Percentiles rank a stretch among this genome's conserved stretches.
These are phyloP conservation scores for Rhaphigaster nebulosa DNA, from an alignment of 2,888 invertebrate species.

Conservation along the genomic window DNA sequence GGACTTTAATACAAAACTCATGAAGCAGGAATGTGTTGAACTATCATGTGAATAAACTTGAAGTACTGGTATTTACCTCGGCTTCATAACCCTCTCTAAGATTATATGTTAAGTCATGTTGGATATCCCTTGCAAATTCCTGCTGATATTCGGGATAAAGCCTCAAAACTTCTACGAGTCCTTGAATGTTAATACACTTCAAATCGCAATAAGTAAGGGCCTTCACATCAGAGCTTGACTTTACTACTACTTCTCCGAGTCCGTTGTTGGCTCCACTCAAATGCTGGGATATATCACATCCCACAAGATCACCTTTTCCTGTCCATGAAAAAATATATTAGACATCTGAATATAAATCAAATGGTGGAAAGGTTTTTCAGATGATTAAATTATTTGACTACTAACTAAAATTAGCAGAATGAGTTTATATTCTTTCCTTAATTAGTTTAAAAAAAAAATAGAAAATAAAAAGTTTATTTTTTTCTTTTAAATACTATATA, in stretches of 20 bases:
- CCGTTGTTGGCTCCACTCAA: constrained; percentile 75
- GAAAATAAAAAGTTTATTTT: no score
- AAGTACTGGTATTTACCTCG: constrained; percentile 72
- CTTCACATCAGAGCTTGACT: constrained; percentile 93
- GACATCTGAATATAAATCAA: constrained; percentile 43
- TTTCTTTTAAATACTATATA: no score
- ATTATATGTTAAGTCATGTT: constrained; percentile 95
- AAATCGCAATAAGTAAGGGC: constrained; percentile 96
- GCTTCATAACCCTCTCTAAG: constrained; percentile 93
- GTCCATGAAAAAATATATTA: constrained; percentile 64
- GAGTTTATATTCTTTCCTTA: no score
- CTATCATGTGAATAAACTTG: not conserved
- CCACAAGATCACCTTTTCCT: constrained; percentile 97
- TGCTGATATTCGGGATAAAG: constrained; percentile 96
- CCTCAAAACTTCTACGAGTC: constrained; percentile 88
- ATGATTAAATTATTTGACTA: not conserved
- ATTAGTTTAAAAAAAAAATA: no score
- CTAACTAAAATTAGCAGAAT: not conserved
- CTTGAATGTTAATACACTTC: constrained; percentile 92
- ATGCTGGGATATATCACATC: constrained; percentile 90
- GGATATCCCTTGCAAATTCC: constrained; percentile 93
- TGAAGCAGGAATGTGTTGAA: not conserved
- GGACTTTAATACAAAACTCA: not conserved
- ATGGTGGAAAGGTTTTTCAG: not conserved
- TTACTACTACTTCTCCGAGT: constrained; percentile 82